phyloP scores from a whole-genome alignment of 2,888 invertebrate species.

The Eilema depressum region DNA sequence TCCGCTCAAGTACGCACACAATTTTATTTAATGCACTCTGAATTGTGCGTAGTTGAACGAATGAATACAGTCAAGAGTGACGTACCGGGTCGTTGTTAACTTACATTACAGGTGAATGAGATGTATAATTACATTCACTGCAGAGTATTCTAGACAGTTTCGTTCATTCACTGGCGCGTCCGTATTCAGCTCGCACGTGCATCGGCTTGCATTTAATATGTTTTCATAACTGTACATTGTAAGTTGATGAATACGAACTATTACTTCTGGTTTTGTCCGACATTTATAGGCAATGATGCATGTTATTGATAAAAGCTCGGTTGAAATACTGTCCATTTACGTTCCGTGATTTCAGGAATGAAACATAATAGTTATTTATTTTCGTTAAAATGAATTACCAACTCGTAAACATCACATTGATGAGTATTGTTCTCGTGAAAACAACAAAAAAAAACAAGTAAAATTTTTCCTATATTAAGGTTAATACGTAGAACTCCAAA shows the following conservation, averaged over 20 bases:
- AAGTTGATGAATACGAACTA: slow-evolving; percentile 26
- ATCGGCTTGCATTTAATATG: slow-evolving; percentile 35
- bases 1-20: slow-evolving; percentile 39
- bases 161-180: slow-evolving; percentile 58
- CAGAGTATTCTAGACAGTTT: slow-evolving; percentile 55
- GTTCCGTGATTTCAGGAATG: neutral
- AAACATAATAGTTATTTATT: slow-evolving; percentile 4
- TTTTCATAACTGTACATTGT: slow-evolving; percentile 26
- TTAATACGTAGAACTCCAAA: too few relatives aligned
- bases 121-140: slow-evolving; percentile 71
- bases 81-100: slow-evolving; percentile 42
- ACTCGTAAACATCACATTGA: neutral
- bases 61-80: slow-evolving; percentile 49
- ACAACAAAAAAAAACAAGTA: too few relatives aligned
- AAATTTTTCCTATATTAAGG: too few relatives aligned
- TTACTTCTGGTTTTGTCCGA: slow-evolving; percentile 44
- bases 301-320: slow-evolving; percentile 31
- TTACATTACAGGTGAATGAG: slow-evolving; percentile 63
- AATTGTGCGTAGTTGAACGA: slow-evolving; percentile 50
- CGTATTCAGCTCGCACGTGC: slow-evolving; percentile 37
- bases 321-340: slow-evolving; percentile 17
- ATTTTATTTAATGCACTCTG: slow-evolving; percentile 34
- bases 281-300: slow-evolving; percentile 37
- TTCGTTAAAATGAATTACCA: neutral
- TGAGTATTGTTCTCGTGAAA: neutral